Evolutionary conservation across 1,140 invertebrate species (phyloP), one percentile per base, ranked within the genome.

Genomic region (Heliconius himera): DNA sequence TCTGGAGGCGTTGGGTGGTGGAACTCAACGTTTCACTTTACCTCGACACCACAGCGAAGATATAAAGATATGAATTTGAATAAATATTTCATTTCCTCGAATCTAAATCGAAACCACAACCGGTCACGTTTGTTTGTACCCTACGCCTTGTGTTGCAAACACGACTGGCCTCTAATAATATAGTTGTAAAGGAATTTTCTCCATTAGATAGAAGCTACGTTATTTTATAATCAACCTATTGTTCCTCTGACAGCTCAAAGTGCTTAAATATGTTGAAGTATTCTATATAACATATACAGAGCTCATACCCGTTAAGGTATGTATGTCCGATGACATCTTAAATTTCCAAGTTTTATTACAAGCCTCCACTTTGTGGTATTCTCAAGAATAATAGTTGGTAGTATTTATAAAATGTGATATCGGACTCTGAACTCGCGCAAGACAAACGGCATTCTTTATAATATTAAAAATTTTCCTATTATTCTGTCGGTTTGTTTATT

Each of bases 341-440:
- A 11, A 66, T 66, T 66, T 29, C 60, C 60, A 22, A 26, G 26
- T 66, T 13, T 29, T 29, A 29, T 66, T 66, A 26, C 26, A 26
- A 1, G n/a, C 9, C 22, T 60, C 54, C 8, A 66, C 22, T 66
- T 66, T 11, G 29, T 66, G 60, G 60, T 26, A 66, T 66, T 26
- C 60, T 13, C 60, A 66, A 66, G 60, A 66, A 66, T 66, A 66
- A 66, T 66, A 26, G 60, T n/a, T 66, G 60, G 60, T 29, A 22
- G 22, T 66, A 66, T 66, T 66, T 66, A 66, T 66, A 66, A 66
- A 66, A 66, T 66, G 60, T 66, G 60, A 66, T 66, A 66, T 66
- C 29, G 26, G 60, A 26, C 60, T 66, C 22, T 66, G 22, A 66
- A 29, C 60, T 66, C 13, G 60, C 13, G 60, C 60, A 26, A 29